Evolutionary conservation across 1,140 invertebrate species (phyloP), one percentile per base, ranked within the genome.

Genomic region (Zaprionus gabonicus): DNA sequence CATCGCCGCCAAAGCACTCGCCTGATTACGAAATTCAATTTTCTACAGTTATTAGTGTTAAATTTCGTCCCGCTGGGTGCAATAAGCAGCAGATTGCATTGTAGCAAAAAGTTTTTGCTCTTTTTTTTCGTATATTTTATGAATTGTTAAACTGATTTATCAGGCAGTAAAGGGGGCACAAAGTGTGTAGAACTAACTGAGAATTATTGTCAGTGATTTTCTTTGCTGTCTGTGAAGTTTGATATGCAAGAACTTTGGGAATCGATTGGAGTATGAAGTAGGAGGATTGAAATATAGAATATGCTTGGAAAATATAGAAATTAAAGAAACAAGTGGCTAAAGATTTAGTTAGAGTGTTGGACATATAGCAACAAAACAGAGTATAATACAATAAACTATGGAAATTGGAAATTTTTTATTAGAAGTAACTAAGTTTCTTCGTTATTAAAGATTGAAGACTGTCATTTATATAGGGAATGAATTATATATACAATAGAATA

Each of bases 11-110:
- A 4, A 17, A 71, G 73, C 73, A 76, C 60, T 76, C 59, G 69
- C 44, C 73, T 76, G 73, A 76, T 76, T 76, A 71, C 62, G 55
- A 76, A 76, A 76, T 76, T 71, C 73, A 71, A 76, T 76, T 76
- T 76, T 23, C 55, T 27, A 27, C 68, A 71, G 41, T 56, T 71
- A 64, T 69, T 74, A 74, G 57, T 62, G 70, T 78, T 72, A 81
- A 64, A 71, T 59, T 17, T 62, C 58, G 17, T 34, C 34, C 31
- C 31, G 28, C 34, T 31, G 31, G 13, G 28, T 65, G 63, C 51
- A 55, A 17, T 38, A 38, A 65, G 62, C 62, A 23, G 12, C 13
- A 49, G n/a, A 49, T 77, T 51, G 62, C 57, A 31, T 17, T 10
- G 2, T 17, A 23, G 41, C 41, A 7, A 17, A 44, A 38, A 31